Conservation (phyloP, 1,140 invertebrate species). For the Kradibia gibbosae region DNA sequence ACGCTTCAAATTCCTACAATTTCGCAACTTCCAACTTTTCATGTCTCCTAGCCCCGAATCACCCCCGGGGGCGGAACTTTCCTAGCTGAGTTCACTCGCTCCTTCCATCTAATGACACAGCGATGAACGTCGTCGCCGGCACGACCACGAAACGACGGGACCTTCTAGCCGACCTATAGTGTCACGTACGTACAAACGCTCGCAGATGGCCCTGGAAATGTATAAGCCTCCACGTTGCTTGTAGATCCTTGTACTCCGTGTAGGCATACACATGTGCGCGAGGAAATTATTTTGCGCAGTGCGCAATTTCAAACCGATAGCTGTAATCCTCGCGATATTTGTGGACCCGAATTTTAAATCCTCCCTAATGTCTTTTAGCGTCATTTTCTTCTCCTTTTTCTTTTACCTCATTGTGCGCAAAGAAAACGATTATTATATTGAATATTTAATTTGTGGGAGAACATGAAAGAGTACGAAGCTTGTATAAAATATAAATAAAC, state of each 20-base stretch:
- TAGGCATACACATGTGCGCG: too few relatives aligned
- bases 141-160: conserved; percentile 33
- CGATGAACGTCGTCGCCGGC: conserved; percentile 49
- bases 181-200: not conserved
- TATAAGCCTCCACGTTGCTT: too few relatives aligned
- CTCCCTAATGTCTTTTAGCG: not conserved
- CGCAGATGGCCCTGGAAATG: too few relatives aligned
- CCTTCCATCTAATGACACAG: conserved; percentile 66
- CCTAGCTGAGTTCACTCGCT: conserved; percentile 48
- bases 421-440: conserved; percentile 23
- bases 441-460: conserved; percentile 24
- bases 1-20: conserved; percentile 63
- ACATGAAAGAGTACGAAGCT: conserved; percentile 9
- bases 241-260: too few relatives aligned
- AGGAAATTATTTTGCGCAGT: not conserved
- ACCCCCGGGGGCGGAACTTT: conserved; percentile 58
- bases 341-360: conserved; percentile 42
- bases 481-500: conserved; percentile 45
- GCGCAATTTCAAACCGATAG: conserved; percentile 40
- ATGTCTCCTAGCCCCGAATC: conserved; percentile 65
- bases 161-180: not conserved
- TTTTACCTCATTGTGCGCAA: conserved; percentile 4
- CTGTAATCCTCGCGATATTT: conserved; percentile 31
- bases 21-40: conserved; percentile 71
- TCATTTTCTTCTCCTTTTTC: not conserved